phyloP scores from a whole-genome alignment of 2,113 vertebrate genomes.

The Ptyas mucosa region DNA sequence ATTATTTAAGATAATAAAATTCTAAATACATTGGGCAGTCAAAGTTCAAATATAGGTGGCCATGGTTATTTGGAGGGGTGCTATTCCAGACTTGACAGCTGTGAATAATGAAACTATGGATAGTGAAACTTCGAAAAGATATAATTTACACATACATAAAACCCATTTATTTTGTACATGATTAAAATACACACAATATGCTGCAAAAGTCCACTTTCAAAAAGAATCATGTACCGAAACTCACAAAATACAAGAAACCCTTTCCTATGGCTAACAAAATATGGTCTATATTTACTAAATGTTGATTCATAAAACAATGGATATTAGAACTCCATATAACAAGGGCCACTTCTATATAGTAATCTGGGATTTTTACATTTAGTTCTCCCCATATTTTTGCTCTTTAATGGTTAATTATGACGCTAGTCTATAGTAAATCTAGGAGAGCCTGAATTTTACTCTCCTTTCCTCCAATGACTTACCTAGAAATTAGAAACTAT shows the following conservation, averaged over 20 bases:
- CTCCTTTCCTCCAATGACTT: neutral
- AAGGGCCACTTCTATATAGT: neutral
- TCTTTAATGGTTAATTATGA: neutral
- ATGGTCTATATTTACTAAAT: neutral
- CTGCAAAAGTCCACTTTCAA: neutral
- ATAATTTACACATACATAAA: neutral
- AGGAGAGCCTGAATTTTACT: neutral
- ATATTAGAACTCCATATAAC: neutral
- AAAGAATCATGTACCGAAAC: neutral
- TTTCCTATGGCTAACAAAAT: neutral
- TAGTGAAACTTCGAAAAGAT: neutral
- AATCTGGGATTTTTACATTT: neutral
- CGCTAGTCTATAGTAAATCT: neutral
- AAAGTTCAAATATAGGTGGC: neutral
- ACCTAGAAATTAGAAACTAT: neutral
- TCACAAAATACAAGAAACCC: neutral
- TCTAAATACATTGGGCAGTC: neutral
- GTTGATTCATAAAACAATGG: neutral
- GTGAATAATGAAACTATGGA: neutral
- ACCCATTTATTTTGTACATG: neutral
- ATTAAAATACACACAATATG: neutral
- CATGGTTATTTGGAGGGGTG: neutral
- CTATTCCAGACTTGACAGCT: neutral
- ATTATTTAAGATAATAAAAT: neutral
- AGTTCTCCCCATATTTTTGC: neutral